Evolutionary conservation across 1,140 invertebrate species (phyloP), one percentile per base, ranked within the genome.

Genomic region (Neodiprion pinetum): DNA sequence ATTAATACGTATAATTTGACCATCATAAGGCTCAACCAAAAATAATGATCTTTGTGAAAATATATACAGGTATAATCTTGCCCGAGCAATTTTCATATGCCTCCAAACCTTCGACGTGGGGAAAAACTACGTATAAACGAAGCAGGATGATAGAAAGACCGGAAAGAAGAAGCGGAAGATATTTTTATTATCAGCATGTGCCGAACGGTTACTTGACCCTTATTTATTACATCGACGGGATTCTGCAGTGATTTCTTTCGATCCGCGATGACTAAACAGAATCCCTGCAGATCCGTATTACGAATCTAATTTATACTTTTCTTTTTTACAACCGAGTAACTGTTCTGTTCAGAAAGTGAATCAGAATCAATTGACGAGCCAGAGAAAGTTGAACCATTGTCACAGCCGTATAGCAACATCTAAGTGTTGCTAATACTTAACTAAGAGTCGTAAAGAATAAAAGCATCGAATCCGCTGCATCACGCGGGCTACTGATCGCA

Each of bases 371-470:
- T 61, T 61, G 53, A 61, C 53, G 4, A 61, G 11, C 28, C 53
- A 61, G 53, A 61, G 53, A 61, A 61, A 61, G 53, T 17, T 61
- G n/a, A 61, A 61, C 11, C 53, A 61, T 61, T 61, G 53, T 61
- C 53, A 61, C 53, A 61, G 53, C n/a, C n/a, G 53, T 61, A 9
- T 11, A 17, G 53, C 11, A 14, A 61, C 9, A 61, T 5, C 4
- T 61, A 17, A 61, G 53, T 61, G 28, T 40, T 40, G 28, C 28
- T 40, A 40, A 40, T 40, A 40, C 28, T 40, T 40, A 40, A 5
- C 28, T 40, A 3, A 40, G 28, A 40, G 28, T 40, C 5, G 28
- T 40, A 40, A 5, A 40, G 5, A 40, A 40, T 40, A 40, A 40
- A 40, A 40, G 28, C 28, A 40, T 40, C 5, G 5, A 40, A 40